Evolutionary conservation across 2,113 vertebrate genomes (phyloP), one percentile per base, ranked within the genome.

Genomic region (Trochalopteron elliotii): DNA sequence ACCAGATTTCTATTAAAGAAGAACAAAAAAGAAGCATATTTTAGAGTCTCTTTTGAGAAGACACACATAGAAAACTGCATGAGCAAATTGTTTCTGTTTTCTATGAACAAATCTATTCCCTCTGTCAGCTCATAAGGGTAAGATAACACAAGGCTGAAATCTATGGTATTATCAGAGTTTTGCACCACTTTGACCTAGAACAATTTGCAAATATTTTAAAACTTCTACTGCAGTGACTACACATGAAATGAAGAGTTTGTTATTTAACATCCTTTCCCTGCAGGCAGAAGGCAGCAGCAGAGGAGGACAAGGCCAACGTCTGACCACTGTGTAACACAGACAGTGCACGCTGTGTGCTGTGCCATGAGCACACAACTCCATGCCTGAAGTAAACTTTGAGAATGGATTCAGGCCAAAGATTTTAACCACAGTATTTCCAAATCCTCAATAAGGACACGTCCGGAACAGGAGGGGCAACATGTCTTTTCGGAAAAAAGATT

Each of bases 1-100:
- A 99, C 99, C 98, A 99, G 96, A 97, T 98, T 99, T 98, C 99
- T 99, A 96, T 77, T 95, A 75, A 72, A 86, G 78, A 76, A 97
- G 74, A 90, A 95, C 0, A 93, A 61, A 84, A 25, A 52, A 92
- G 59, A 5, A 75, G 5, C 3, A 2, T 57, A 24, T 55, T 84
- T 96, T 64, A 88, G 47, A 92, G 24, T 60, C 35, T 83, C 33
- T 63, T 80, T 63, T 30, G 15, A 95, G 22, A 84, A 92, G 24
- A 49, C 5, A 33, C 5, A 64, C 13, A 77, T 0, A 59, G 44
- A 50, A 44, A 91, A 44, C 24, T 20, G 7, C 60, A 71, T 5
- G 3, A 92, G 83, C 10, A 44, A 52, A 63, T 30, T 24, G 39
- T 18, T 91, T 83, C 3, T 50, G 50, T 77, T 4, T 59, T 67